Conservation (phyloP, 2,888 invertebrate species). For the Carpatolechia fugitivella region DNA sequence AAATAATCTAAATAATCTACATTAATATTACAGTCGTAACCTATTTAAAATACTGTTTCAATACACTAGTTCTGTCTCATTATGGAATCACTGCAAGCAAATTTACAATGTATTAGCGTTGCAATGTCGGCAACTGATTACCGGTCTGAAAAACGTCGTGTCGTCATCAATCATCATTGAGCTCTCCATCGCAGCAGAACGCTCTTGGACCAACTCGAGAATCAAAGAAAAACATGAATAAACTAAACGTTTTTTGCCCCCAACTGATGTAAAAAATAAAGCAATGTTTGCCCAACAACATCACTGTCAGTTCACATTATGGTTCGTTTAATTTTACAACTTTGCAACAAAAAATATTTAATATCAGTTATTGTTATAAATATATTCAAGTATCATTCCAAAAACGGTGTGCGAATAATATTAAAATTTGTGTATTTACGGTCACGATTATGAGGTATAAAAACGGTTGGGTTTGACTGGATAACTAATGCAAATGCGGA, state of each 20-base stretch:
- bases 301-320: conserved; percentile 2
- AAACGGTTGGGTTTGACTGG: conserved; percentile 36
- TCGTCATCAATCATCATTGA: conserved; percentile 11
- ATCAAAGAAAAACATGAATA: neutral
- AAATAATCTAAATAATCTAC: too few species aligned
- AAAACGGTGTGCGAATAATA: conserved; percentile 38
- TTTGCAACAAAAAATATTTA: conserved; percentile 3
- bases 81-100: neutral
- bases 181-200: neutral
- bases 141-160: neutral
- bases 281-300: conserved; percentile 3
- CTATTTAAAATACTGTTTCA: too few species aligned
- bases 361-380: neutral
- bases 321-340: conserved; percentile 5
- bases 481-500: conserved; percentile 57
- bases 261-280: conserved; percentile 1
- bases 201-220: neutral
- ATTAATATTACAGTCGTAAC: too few species aligned
- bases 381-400: conserved; percentile 13
- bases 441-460: conserved; percentile 39
- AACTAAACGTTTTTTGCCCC: neutral
- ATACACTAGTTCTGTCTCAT: too few species aligned
- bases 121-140: neutral
- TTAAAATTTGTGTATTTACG: conserved; percentile 38
- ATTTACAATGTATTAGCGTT: neutral